These are phyloP conservation scores for Monopterus albus DNA, from an alignment of 2,113 vertebrate genomes.

Conservation along the genomic window DNA sequence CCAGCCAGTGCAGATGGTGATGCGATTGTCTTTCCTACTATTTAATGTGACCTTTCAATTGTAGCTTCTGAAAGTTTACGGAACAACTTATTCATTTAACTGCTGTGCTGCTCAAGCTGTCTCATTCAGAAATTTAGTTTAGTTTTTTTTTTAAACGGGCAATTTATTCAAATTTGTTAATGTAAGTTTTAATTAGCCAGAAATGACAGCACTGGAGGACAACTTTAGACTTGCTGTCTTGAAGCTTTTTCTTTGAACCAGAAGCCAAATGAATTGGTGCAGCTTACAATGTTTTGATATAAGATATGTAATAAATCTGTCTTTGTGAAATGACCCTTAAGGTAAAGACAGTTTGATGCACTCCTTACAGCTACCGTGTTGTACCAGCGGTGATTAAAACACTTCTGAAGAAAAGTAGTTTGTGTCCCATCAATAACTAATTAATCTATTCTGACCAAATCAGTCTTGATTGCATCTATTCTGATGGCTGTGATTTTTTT, in stretches of 20 bases:
- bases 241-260: neutral
- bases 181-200: conserved; percentile 28
- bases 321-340: conserved; percentile 34
- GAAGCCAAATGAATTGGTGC: conserved; percentile 5
- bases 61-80: neutral
- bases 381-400: conserved; percentile 16
- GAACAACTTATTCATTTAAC: too few relatives aligned
- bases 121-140: too few relatives aligned
- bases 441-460: conserved; percentile 11
- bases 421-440: neutral
- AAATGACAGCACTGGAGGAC: conserved; percentile 3
- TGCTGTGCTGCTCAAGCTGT: neutral
- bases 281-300: conserved; percentile 15
- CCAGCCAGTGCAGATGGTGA: too few relatives aligned
- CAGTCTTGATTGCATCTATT: conserved; percentile 25
- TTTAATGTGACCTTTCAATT: too few relatives aligned
- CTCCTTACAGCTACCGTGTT: conserved; percentile 18
- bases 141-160: neutral
- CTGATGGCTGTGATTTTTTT: neutral
- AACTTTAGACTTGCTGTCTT: conserved; percentile 40
- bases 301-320: conserved; percentile 31
- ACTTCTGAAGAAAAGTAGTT: conserved; percentile 13
- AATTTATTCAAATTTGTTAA: conserved; percentile 16
- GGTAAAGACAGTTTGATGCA: conserved; percentile 41
- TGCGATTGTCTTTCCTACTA: too few relatives aligned